Conservation (phyloP, 1,140 invertebrate species). For the Apolygus lucorum region DNA sequence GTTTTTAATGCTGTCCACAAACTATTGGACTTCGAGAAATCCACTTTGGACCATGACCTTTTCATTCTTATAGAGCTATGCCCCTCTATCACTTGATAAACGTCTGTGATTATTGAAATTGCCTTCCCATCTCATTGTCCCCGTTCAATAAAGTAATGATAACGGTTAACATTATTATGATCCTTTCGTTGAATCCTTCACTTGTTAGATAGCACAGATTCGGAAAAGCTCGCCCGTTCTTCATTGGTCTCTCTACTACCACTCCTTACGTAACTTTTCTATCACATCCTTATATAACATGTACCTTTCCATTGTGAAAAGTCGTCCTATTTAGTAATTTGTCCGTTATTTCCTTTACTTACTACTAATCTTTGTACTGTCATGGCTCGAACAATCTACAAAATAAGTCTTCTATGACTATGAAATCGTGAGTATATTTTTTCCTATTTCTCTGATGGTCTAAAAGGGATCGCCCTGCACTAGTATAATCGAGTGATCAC, state of each 20-base stretch:
- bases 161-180: slow-evolving; percentile 6
- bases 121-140: slow-evolving; percentile 28
- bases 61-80: slow-evolving; percentile 9
- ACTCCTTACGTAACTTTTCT: neutral
- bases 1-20: neutral
- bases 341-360: no score
- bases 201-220: slow-evolving; percentile 29
- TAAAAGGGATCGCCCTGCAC: no score
- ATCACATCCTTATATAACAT: no score
- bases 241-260: neutral
- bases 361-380: no score
- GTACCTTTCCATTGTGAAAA: no score
- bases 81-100: slow-evolving; percentile 9
- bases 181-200: slow-evolving; percentile 20
- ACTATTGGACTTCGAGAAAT: neutral
- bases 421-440: no score
- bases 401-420: no score
- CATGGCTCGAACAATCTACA: no score
- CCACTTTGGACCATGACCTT: neutral
- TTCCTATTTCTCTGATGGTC: no score
- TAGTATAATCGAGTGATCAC: no score
- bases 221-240: no score
- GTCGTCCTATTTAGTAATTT: no score
- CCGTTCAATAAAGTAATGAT: slow-evolving; percentile 17
- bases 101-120: slow-evolving; percentile 32